Evolutionary conservation across 2,113 vertebrate species (phyloP), one percentile per base, ranked within the genome.

Genomic region (Alligator sinensis): DNA sequence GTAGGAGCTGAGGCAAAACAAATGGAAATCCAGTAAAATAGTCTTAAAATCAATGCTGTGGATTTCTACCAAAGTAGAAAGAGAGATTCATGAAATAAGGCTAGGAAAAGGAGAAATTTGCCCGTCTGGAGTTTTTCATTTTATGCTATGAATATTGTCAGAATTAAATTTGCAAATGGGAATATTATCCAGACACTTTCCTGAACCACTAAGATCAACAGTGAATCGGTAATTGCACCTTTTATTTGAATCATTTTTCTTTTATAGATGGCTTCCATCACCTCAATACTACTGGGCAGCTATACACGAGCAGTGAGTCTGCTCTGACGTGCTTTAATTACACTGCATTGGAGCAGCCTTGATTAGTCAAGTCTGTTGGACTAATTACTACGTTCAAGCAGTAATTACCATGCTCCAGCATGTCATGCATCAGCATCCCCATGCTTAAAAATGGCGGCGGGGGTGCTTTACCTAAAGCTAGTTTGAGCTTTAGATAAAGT

Each of bases 21-120:
- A 98, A 97, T 96, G 95, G 96, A 98, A 97, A 97, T 97, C 95
- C 89, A 96, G 97, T 96, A 96, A 98, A 97, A 97, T 89, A 85
- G 92, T 96, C 91, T 97, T 96, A 68, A 28, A 96, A 93, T 98
- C 96, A 94, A n/a, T 88, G 87, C 83, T 94, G 80, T 94, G 38
- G 87, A 89, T 97, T 97, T 96, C 77, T 88, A 95, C 88, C 34
- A 54, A 70, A 89, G 93, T 79, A 91, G 86, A 93, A 70, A 92
- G 80, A 77, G 81, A 89, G 95, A 95, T 89, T 54, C 68, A 17
- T 93, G 87, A 95, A 95, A 85, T 91, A 75, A 91, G 81, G 34
- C 27, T 76, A 10, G 30, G 85, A 78, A 61, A 66, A 72, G 61
- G 70, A 93, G 55, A 10, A 86, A 82, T 13, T 81, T 91, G 84